Evolutionary conservation across 2,113 vertebrate genomes (phyloP).

Genomic region (Merops nubicus): DNA sequence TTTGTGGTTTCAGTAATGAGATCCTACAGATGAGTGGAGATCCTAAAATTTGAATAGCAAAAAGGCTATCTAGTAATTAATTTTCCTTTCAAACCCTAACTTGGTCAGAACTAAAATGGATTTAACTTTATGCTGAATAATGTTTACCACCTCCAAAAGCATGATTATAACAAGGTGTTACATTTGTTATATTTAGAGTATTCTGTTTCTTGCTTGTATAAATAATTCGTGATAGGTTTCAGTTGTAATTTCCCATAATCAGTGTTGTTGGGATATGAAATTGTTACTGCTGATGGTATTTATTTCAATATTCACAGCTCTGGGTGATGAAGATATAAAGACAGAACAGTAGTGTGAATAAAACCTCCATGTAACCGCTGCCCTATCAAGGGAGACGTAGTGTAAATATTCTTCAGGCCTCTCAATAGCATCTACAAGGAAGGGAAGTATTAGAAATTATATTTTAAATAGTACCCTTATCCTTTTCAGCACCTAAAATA

Average conservation of each 20-base stretch:
- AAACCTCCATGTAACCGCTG: neutral
- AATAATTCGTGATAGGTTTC: neutral
- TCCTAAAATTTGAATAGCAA: neutral
- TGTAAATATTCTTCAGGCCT: neutral
- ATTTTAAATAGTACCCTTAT: neutral
- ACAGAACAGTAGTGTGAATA: neutral
- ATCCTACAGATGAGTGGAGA: neutral
- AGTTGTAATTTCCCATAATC: neutral
- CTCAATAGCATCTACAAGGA: neutral
- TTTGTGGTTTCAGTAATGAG: neutral
- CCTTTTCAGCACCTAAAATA: neutral
- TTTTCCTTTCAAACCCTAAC: neutral
- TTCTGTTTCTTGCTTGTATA: neutral
- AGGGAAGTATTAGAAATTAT: neutral
- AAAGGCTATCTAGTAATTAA: neutral
- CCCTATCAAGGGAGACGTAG: neutral
- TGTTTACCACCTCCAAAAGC: neutral
- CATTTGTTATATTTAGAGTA: neutral
- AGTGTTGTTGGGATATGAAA: neutral
- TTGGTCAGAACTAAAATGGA: neutral
- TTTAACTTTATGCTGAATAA: neutral
- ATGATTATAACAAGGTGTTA: neutral
- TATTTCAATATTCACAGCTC: neutral
- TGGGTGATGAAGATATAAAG: neutral
- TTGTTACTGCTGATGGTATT: neutral